A percentile compares a stretch with the other conserved stretches of the same genome.
phyloP scores from a whole-genome alignment of 2,888 invertebrate species.

The Pycnomerus fuliginosus region DNA sequence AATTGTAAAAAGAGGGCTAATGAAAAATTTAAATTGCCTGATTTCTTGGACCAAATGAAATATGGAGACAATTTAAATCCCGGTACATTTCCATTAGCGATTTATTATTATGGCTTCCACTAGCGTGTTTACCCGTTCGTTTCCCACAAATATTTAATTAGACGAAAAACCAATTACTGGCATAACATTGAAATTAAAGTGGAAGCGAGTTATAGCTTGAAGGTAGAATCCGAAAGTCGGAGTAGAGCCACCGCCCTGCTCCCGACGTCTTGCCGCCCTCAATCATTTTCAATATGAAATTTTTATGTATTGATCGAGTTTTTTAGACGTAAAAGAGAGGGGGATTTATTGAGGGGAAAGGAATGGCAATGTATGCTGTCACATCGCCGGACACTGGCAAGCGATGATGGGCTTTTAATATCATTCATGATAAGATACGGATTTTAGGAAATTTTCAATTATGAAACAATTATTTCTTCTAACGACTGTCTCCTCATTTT shows the following conservation, averaged over 20 bases:
- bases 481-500: too few relatives aligned
- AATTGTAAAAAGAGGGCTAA: too few relatives aligned
- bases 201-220: slow-evolving; percentile 1
- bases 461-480: too few relatives aligned
- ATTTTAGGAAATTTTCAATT: too few relatives aligned
- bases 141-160: slow-evolving; percentile 22
- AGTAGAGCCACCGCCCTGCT: slow-evolving; percentile 31
- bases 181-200: slow-evolving; percentile 15
- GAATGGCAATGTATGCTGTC: slow-evolving; percentile 39
- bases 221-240: slow-evolving; percentile 11
- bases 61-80: too few relatives aligned
- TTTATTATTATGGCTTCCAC: too few relatives aligned
- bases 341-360: slow-evolving; percentile 42
- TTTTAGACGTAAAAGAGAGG: slow-evolving; percentile 48
- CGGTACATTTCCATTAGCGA: too few relatives aligned
- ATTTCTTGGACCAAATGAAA: too few relatives aligned
- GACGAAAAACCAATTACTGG: slow-evolving; percentile 16
- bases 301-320: slow-evolving; percentile 57
- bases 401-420: slow-evolving; percentile 30
- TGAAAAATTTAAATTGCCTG: too few relatives aligned
- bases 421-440: slow-evolving; percentile 9
- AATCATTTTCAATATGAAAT: slow-evolving; percentile 57
- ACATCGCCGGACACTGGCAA: slow-evolving; percentile 49
- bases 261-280: slow-evolving; percentile 46
- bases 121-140: slow-evolving; percentile 20